phyloP scores from a whole-genome alignment of 2,113 vertebrate genomes.

The Anolis sagrei region DNA sequence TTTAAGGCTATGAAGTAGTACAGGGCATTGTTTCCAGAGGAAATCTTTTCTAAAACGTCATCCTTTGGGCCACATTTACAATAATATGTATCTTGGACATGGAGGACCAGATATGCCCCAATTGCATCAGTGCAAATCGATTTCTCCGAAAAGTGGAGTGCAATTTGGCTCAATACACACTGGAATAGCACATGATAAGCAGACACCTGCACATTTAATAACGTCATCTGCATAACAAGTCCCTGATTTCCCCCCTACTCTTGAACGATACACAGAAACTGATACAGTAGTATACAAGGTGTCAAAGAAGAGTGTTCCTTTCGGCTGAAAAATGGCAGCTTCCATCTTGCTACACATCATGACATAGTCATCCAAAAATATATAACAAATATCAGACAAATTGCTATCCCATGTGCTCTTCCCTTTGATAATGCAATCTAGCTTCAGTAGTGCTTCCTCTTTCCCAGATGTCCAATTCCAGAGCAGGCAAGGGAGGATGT shows the following conservation, averaged over 20 bases:
- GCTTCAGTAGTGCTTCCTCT: neutral
- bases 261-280: slow-evolving; percentile 3
- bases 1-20: neutral
- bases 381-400: neutral
- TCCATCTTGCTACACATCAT: slow-evolving; percentile 25
- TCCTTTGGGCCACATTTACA: slow-evolving; percentile 23
- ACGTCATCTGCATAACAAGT: neutral
- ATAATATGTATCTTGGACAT: slow-evolving; percentile 1
- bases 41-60: slow-evolving; percentile 28
- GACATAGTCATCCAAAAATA: slow-evolving; percentile 28
- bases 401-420: neutral
- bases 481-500: neutral
- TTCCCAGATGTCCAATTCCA: neutral
- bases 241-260: neutral
- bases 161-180: slow-evolving; percentile 32
- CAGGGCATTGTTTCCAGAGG: fast-evolving
- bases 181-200: slow-evolving; percentile 9
- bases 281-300: slow-evolving; percentile 26
- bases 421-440: neutral
- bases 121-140: neutral
- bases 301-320: slow-evolving; percentile 24
- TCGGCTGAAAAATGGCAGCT: slow-evolving; percentile 27
- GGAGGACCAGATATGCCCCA: neutral
- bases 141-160: slow-evolving; percentile 4
- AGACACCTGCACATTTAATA: neutral